Percentiles rank a stretch among this genome's conserved stretches.
Conservation (phyloP, 2,797 vertebrate genomes). For the Danio tinwini region DNA sequence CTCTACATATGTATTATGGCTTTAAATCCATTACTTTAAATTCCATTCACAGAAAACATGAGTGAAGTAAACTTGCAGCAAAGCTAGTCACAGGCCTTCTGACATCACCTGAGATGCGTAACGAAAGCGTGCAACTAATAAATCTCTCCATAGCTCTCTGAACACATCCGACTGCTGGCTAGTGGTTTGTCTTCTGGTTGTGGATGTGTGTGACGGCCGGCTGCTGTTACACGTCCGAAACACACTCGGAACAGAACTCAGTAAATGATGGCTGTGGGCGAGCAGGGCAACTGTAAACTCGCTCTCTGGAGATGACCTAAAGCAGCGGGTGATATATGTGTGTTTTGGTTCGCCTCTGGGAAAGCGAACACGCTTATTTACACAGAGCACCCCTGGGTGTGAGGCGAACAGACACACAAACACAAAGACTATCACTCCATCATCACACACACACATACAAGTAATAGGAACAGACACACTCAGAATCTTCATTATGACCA, state of each 20-base stretch:
- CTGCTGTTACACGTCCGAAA: slow-evolving; percentile 80
- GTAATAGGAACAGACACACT: neutral
- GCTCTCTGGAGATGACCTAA: slow-evolving; percentile 70
- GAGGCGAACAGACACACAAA: slow-evolving; percentile 53
- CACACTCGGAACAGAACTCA: slow-evolving; percentile 80
- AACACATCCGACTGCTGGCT: slow-evolving; percentile 74
- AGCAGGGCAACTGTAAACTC: slow-evolving; percentile 67
- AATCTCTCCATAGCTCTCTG: slow-evolving; percentile 58
- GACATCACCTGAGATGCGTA: slow-evolving; percentile 63
- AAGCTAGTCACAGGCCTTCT: slow-evolving; percentile 30
- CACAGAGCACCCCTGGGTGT: slow-evolving; percentile 82
- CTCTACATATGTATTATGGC: neutral
- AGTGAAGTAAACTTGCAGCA: slow-evolving; percentile 15
- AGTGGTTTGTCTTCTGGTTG: slow-evolving; percentile 76
- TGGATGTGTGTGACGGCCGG: slow-evolving; percentile 64
- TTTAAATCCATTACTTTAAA: neutral
- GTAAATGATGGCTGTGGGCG: slow-evolving; percentile 78
- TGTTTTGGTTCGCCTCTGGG: slow-evolving; percentile 74
- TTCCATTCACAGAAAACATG: slow-evolving; percentile 19
- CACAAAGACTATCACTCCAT: slow-evolving; percentile 8
- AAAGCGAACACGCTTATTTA: slow-evolving; percentile 80
- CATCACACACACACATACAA: slow-evolving; percentile 27
- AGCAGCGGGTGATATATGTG: slow-evolving; percentile 80
- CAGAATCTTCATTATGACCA: neutral
- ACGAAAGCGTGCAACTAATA: slow-evolving; percentile 57